Base-by-base conservation (phyloP, 2,113 vertebrate species). In the Hyperopisus bebe region DNA sequence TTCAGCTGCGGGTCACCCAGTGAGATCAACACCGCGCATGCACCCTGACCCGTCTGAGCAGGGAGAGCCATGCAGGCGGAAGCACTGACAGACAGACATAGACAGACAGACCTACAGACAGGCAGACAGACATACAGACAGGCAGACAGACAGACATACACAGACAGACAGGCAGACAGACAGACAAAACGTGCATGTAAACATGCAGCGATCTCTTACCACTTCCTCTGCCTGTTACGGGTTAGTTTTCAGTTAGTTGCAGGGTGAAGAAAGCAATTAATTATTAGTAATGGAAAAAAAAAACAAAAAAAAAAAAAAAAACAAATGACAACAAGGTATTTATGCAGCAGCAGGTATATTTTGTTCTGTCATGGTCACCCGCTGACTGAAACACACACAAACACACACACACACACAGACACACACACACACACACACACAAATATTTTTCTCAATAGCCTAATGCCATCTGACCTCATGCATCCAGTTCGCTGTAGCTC, bases 191-290 rank as follows among this genome's bases (percentile, higher is more conserved):
- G 92, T 91, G 90, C 31, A 74, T 35, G 24, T 91, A 91, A 48
- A 80, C 92, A 93, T 93, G 88, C 92, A 46, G 62, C 47, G 19
- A 48, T 88, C 10, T 96, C 98, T 99, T 98, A 99, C 98, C 97
- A 96, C 97, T 94, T 98, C 97, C 39, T 98, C 98, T 95, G 98
- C 96, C 93, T 97, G 92, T 89, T 93, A 96, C 91, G 95, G 89
- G 94, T 94, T 87, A 95, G 91, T 94, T 95, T 97, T 95, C 55
- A 87, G 91, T 95, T 94, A 97, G 96, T 95, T 51, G 92, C 62
- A 87, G 90, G 66, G 91, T 94, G 90, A 89, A 91, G 47, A 85
- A 77, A 90, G 92, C 90, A 92, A 80, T 92, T 74, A 87, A 91
- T 90, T 88, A 89, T 91, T 89, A 90, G 92, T 92, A 90, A 94